These are phyloP conservation scores for Halictus quadricinctus DNA, from an alignment of 2,888 invertebrate species.

Conservation along the genomic window DNA sequence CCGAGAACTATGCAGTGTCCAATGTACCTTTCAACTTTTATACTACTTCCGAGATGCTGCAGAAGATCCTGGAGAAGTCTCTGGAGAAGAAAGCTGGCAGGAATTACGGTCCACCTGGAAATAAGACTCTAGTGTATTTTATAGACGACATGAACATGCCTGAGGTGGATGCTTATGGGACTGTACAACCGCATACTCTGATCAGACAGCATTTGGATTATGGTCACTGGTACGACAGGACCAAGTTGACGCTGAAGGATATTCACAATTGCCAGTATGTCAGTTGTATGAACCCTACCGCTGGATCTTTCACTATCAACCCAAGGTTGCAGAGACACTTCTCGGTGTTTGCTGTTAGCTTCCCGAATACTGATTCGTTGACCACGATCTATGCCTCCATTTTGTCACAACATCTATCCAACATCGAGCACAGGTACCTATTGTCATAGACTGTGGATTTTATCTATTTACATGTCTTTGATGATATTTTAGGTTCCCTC, in stretches of 20 bases:
- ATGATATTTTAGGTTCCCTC: constrained; percentile 73
- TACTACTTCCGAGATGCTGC: constrained; percentile 96
- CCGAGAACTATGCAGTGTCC: constrained; percentile 93
- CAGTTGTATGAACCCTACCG: constrained; percentile 99
- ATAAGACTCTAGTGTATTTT: constrained; percentile 96
- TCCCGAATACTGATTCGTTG: constrained; percentile 92
- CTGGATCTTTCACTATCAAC: constrained; percentile 98
- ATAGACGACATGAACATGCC: constrained; percentile 99
- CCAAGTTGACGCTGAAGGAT: constrained; percentile 94
- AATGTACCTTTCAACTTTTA: constrained; percentile 98
- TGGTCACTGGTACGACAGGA: constrained; percentile 97
- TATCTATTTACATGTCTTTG: neutral
- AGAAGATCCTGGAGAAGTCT: constrained; percentile 96
- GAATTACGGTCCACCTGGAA: constrained; percentile 97
- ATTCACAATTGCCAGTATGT: constrained; percentile 98
- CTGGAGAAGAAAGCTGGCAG: constrained; percentile 96
- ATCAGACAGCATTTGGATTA: constrained; percentile 98
- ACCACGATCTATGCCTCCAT: constrained; percentile 95
- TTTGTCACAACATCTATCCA: constrained; percentile 92
- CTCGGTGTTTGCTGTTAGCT: constrained; percentile 93
- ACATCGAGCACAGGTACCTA: constrained; percentile 88
- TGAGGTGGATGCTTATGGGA: constrained; percentile 95
- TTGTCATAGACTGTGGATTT: neutral
- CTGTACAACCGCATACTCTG: constrained; percentile 97
- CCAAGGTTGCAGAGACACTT: constrained; percentile 96